Evolutionary conservation across 2,113 vertebrate species (phyloP), one percentile per base, ranked within the genome.

Genomic region (Malurus alboscapulatus): DNA sequence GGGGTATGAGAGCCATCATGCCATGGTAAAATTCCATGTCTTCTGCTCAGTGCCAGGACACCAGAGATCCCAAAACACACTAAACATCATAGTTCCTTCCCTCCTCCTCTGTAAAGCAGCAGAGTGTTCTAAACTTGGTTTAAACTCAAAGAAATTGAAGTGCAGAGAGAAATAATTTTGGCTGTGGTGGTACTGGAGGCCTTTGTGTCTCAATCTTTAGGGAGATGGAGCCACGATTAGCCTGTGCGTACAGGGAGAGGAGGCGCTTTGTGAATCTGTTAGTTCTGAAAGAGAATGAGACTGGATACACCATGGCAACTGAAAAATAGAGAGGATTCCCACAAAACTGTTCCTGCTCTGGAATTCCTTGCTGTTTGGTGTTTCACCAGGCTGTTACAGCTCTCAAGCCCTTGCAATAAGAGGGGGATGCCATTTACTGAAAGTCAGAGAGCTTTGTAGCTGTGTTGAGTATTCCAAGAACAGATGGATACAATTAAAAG

Each of bases 401-500:
- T 92, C 73, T 87, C 19, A 17, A 73, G 68, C 30, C 29, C 42
- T 27, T 76, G 77, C 82, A 93, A 36, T 79, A 63, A 85, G 44
- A 83, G 62, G 55, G 71, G 27, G 55, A 24, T 1, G 8, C 51
- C 51, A 53, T 67, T 89, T 82, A 42, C 27, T 76, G 63, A 51
- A 68, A 95, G 42, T 61, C 92, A 62, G 84, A 57, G 81, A 73
- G 36, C 62, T 85, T 79, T 79, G 66, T 72, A 63, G 81, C 89
- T 78, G 4, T 74, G 51, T 62, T 77, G 78, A 88, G 20, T 81
- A 32, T 85, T 87, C 84, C 47, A 59, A 66, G n/a, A 93, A 77
- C 87, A 83, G 55, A 15, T 80, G 54, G 53, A 80, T 94, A 61
- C 71, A 92, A 90, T 85, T 93, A 89, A 69, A 72, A 87, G 45